Evolutionary conservation across 2,888 invertebrate species (phyloP).

Genomic region (Thumatha senex): DNA sequence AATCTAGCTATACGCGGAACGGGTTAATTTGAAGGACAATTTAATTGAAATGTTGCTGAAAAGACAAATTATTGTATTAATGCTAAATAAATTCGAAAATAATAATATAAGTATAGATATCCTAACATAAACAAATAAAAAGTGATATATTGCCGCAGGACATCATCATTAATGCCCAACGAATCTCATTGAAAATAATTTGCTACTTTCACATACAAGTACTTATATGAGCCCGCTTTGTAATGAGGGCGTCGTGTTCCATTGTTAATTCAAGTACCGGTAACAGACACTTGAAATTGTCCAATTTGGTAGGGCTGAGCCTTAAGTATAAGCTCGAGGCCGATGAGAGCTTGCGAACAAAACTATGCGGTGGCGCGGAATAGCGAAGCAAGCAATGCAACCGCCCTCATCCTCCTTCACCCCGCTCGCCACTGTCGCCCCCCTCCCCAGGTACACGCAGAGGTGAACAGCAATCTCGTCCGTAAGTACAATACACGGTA

Average conservation of each 20-base stretch:
- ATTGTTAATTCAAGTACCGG: constrained; percentile 50
- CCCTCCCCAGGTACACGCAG: constrained; percentile 54
- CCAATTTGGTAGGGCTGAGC: constrained; percentile 65
- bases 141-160: constrained; percentile 16
- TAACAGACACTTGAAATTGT: constrained; percentile 57
- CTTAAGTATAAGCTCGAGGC: constrained; percentile 66
- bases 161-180: constrained; percentile 30
- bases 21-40: too few relatives aligned
- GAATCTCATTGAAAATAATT: constrained; percentile 33
- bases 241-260: constrained; percentile 36
- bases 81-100: too few relatives aligned
- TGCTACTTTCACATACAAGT: constrained; percentile 28
- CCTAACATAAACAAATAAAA: background rate
- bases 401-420: constrained; percentile 35
- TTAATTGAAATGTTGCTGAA: too few relatives aligned
- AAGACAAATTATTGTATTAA: too few relatives aligned
- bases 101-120: too few relatives aligned
- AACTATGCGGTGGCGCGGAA: constrained; percentile 71
- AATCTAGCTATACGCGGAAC: too few relatives aligned
- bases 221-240: constrained; percentile 26
- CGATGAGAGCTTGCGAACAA: constrained; percentile 73
- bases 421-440: constrained; percentile 29
- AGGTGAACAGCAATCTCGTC: constrained; percentile 69
- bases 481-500: constrained; percentile 51
- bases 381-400: constrained; percentile 63